Base-by-base conservation (phyloP, 2,888 invertebrate species). In the Cryptocephalus primarius region DNA sequence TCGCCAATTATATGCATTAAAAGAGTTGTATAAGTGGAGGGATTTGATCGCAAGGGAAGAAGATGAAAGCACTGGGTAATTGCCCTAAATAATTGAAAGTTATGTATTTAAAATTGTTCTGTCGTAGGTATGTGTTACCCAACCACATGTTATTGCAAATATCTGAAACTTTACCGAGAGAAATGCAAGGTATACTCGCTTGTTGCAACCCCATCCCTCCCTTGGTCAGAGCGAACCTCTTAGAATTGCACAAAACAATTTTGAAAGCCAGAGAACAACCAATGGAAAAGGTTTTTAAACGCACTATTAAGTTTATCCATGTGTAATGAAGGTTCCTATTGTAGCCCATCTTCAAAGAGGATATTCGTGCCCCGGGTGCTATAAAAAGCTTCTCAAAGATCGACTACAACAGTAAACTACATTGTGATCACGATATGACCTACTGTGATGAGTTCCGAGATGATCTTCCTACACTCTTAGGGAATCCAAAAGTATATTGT, bases 131-230 rank as follows among this genome's bases (percentile, higher is more conserved):
- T 70, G 86, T 99, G 41, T 72, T 99, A 48, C 96, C 97, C 0
- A 94, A 94, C 70, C 94, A 96, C 68, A 94, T 95, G 94, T 67
- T 99, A 71, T 65, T 96, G 45, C 83, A 90, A 64, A 87, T 97
- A 48, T 81, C 91, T 1, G 92, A 95, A 68, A 75, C 78, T 13
- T 67, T 96, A 49, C 96, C 95, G 0, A 78, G 90, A 45, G 95
- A 95, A 72, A 79, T 89, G 75, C 90, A 93, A 63, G 96, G 96
- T 1, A 84, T 99, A 49, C 69, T 89, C 49, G 92, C 94, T 0
- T 89, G 92, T 61, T 97, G 97, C 66, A 87, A 85, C 65, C 96
- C 95, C 0, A 83, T 93, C 58, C 96, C 97, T 8, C 88, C 92
- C 0, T 67, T 77, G 39, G 75, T 77, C 8, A 67, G 73, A 12